Evolutionary conservation across 1,140 invertebrate genomes (phyloP), one percentile per base, ranked within the genome.

Genomic region (Pectinophora gossypiella): DNA sequence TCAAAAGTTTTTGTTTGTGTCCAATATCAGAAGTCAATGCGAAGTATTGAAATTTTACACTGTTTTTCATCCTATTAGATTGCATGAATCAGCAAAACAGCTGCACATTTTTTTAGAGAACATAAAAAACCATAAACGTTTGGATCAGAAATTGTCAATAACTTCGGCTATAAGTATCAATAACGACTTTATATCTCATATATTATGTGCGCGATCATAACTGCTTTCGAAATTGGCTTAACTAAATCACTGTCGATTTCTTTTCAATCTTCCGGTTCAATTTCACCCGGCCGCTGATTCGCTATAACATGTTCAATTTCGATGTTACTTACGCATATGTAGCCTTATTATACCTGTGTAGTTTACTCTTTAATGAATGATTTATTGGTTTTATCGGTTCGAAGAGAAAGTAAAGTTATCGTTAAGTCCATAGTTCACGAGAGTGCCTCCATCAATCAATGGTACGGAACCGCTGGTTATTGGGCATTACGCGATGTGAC

Each of bases 341-440:
- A 27, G 12, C 23, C 50, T 27, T 52, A 61, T 61, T 56, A 63
- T 58, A 56, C 68, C 66, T 13, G 23, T 38, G 61, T 61, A 69
- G 68, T 72, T 68, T 65, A 56, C 60, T 67, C 53, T 62, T 75
- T 72, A 61, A 46, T 49, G 19, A 48, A 55, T 71, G 67, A 70
- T 70, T 71, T 69, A 80, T 74, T 54, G 62, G 51, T 59, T 61
- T 68, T 77, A 74, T 76, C 57, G 61, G 62, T 62, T 59, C 61
- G 64, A 64, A 63, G 76, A 71, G 76, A 83, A 81, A 83, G 77
- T 71, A 59, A 60, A 58, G 51, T 63, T 61, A 65, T 67, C 58
- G 56, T 54, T 66, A 58, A 62, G 52, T 47, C 48, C 61, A 73
- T 77, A 72, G 68, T 71, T 77, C 65, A 70, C 68, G 55, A 60